phyloP scores from a whole-genome alignment of 2,888 invertebrate species.

The Sinhomidia bicolor region DNA sequence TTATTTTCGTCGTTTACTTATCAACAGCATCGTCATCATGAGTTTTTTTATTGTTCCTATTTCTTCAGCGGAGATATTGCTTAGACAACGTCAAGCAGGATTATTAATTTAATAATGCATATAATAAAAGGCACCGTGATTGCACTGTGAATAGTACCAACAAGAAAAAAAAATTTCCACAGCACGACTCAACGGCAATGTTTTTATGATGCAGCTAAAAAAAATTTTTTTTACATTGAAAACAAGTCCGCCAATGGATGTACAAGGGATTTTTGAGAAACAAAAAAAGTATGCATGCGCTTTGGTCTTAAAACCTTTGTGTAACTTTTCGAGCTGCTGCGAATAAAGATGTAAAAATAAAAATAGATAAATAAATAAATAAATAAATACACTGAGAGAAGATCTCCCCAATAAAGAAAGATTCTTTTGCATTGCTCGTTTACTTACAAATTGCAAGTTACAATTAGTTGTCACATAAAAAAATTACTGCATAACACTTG shows the following conservation, averaged over 20 bases:
- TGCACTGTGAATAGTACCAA: background rate
- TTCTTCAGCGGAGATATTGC: slow-evolving; percentile 8
- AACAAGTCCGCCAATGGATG: slow-evolving; percentile 1
- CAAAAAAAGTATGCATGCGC: background rate
- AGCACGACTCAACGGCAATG: background rate
- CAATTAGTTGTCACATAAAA: background rate
- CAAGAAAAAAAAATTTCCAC: background rate
- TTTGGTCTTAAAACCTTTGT: background rate
- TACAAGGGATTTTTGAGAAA: background rate
- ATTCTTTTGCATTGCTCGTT: too few relatives aligned
- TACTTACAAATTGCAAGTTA: too few relatives aligned
- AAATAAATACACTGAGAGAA: background rate
- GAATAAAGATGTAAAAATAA: background rate
- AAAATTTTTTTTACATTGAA: background rate
- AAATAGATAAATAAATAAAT: too few relatives aligned
- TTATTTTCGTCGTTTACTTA: background rate
- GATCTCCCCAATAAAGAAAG: too few relatives aligned
- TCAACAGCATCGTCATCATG: background rate
- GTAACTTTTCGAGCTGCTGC: background rate
- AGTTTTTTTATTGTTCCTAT: background rate
- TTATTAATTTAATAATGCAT: slow-evolving; percentile 19
- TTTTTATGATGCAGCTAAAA: background rate
- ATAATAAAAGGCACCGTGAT: slow-evolving; percentile 5
- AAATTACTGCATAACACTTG: background rate
- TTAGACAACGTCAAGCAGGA: background rate